Base-by-base conservation (phyloP, 2,888 invertebrate species). In the Campoplex nolae region DNA sequence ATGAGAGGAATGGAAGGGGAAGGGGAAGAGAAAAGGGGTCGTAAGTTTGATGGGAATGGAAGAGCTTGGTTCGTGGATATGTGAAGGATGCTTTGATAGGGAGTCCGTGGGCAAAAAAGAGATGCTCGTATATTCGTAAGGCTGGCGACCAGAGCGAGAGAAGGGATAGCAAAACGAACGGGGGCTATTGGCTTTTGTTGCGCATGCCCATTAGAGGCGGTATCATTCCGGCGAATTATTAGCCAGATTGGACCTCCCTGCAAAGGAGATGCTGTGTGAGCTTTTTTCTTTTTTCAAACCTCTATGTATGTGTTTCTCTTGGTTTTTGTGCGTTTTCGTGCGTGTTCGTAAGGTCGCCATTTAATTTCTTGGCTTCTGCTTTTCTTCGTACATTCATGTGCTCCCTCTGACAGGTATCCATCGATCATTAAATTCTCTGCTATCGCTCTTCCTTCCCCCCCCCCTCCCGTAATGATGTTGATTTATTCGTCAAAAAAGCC, bases 161-260 rank as follows among this genome's bases (percentile, higher is more conserved):
- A 54, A n/a, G 45, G 82, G 73, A 38, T 48, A 51, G 81, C 51
- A n/a, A 62, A 45, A 67, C 56, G 68, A 75, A 88, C 88, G 79
- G 90, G 91, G 92, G 92, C 92, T 93, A 93, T 93, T 93, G 93
- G 94, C 93, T 93, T 93, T 92, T 93, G 92, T 92, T 91, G 93
- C 93, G 94, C 93, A 93, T 93, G 93, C 92, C 89, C 91, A 92
- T 90, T 23, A 23, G 92, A 89, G 51, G 90, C 88, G 91, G 90
- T 92, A 92, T 92, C 92, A 93, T 93, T 93, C 93, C 92, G 91
- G 92, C 92, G 91, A 93, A 93, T 94, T 93, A 93, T 93, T 93
- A 93, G 92, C 89, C 92, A 93, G 93, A 91, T 93, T 93, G 92
- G 93, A 91, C 91, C 90, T 74, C 74, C 88, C 74, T 86, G 88